Percentiles rank a stretch among this genome's conserved stretches.
Evolutionary conservation across 2,113 vertebrate species (phyloP).

Genomic region (Ciconia stormi): DNA sequence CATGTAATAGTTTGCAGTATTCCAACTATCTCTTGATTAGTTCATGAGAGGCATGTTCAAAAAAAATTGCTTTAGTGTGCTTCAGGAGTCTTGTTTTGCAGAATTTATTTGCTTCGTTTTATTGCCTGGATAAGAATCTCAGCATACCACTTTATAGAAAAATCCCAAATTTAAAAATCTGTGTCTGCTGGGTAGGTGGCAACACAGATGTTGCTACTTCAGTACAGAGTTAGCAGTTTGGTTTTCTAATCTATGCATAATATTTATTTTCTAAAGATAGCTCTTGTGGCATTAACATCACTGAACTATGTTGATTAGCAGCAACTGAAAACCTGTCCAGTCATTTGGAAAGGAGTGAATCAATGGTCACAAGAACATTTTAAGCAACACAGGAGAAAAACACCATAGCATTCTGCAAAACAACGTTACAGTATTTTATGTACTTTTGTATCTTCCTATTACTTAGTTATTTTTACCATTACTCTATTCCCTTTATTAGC

Average conservation of each 20-base stretch:
- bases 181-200: not conserved
- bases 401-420: not conserved
- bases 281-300: not conserved
- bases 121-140: not conserved
- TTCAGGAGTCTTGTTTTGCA: not conserved
- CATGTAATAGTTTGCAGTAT: not conserved
- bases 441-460: not conserved
- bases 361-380: not conserved
- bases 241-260: not conserved
- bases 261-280: not conserved
- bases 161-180: not conserved
- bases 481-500: not conserved
- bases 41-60: not conserved
- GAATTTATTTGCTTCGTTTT: not conserved
- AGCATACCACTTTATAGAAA: not conserved
- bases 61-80: not conserved
- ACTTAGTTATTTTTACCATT: not conserved
- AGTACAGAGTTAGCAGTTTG: not conserved
- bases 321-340: not conserved
- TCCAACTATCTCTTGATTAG: not conserved
- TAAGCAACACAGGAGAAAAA: not conserved
- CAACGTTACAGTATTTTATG: not conserved
- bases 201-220: not conserved
- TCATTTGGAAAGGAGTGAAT: not conserved
- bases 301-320: not conserved